Percentiles rank a stretch among this genome's conserved stretches.
Evolutionary conservation across 2,888 invertebrate species (phyloP).

Genomic region (Phlogophora meticulosa): DNA sequence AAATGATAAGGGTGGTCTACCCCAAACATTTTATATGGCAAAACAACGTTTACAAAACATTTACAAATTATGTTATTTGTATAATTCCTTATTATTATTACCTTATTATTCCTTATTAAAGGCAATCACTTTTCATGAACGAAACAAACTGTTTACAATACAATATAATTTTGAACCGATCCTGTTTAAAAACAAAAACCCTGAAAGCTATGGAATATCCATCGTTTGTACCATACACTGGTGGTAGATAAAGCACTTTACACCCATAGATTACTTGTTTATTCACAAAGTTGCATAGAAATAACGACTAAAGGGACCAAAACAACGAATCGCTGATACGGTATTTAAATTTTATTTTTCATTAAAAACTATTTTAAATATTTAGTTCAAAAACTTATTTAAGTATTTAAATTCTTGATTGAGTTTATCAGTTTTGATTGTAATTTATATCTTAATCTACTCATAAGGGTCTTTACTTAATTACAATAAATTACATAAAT

Average conservation of each 20-base stretch:
- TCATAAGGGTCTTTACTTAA: slow-evolving; percentile 31
- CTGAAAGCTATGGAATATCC: slow-evolving; percentile 27
- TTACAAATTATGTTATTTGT: too few species aligned
- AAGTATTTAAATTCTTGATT: slow-evolving; percentile 55
- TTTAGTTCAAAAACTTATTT: slow-evolving; percentile 22
- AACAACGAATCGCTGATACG: slow-evolving; percentile 3
- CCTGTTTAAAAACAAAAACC: not conserved
- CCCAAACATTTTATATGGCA: too few species aligned
- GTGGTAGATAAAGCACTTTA: slow-evolving; percentile 51
- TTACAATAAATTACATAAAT: slow-evolving; percentile 50
- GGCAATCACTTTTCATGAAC: too few species aligned
- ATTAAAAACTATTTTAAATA: slow-evolving; percentile 29
- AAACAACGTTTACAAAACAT: too few species aligned
- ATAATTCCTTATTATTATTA: too few species aligned
- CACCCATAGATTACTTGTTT: slow-evolving; percentile 50
- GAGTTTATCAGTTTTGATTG: slow-evolving; percentile 58
- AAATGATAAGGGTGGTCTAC: too few species aligned
- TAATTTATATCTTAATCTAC: slow-evolving; percentile 64
- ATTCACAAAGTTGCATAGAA: slow-evolving; percentile 43
- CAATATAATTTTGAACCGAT: too few species aligned
- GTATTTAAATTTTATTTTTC: slow-evolving; percentile 34
- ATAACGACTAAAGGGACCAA: slow-evolving; percentile 27
- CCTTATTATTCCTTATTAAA: too few species aligned
- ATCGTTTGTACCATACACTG: slow-evolving; percentile 12
- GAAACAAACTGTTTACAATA: too few species aligned